Evolutionary conservation across 2,888 invertebrate species (phyloP).

Genomic region (Sussaba pulchella): DNA sequence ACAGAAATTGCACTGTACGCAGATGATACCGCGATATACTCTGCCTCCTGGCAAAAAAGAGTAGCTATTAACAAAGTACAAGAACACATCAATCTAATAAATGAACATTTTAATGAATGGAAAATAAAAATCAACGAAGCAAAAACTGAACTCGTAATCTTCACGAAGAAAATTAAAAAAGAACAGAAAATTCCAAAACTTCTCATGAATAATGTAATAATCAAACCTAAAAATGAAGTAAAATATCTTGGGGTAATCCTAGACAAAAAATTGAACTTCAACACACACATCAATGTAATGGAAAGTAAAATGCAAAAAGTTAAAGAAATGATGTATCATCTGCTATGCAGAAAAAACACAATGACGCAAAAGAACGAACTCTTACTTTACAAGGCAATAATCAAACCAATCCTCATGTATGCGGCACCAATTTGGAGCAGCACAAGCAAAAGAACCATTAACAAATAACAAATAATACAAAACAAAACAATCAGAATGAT

Average conservation of each 20-base stretch:
- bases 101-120: slow-evolving; percentile 39
- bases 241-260: slow-evolving; percentile 71
- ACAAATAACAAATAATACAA: slow-evolving; percentile 54
- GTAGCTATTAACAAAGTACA: slow-evolving; percentile 23
- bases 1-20: slow-evolving; percentile 34
- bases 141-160: slow-evolving; percentile 62
- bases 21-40: slow-evolving; percentile 51
- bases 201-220: slow-evolving; percentile 8
- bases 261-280: slow-evolving; percentile 67
- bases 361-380: slow-evolving; percentile 63
- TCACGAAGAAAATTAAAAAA: slow-evolving; percentile 51
- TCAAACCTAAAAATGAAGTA: slow-evolving; percentile 38
- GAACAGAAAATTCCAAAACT: neutral
- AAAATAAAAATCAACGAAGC: slow-evolving; percentile 61
- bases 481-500: slow-evolving; percentile 45
- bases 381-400: slow-evolving; percentile 67
- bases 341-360: slow-evolving; percentile 42
- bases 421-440: slow-evolving; percentile 57
- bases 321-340: slow-evolving; percentile 27
- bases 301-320: slow-evolving; percentile 13
- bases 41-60: slow-evolving; percentile 26
- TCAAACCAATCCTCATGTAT: slow-evolving; percentile 60
- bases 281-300: slow-evolving; percentile 62
- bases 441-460: slow-evolving; percentile 40
- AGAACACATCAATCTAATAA: slow-evolving; percentile 9